Base-by-base conservation (phyloP, 2,113 vertebrate species). In the Microtus richardsoni region DNA sequence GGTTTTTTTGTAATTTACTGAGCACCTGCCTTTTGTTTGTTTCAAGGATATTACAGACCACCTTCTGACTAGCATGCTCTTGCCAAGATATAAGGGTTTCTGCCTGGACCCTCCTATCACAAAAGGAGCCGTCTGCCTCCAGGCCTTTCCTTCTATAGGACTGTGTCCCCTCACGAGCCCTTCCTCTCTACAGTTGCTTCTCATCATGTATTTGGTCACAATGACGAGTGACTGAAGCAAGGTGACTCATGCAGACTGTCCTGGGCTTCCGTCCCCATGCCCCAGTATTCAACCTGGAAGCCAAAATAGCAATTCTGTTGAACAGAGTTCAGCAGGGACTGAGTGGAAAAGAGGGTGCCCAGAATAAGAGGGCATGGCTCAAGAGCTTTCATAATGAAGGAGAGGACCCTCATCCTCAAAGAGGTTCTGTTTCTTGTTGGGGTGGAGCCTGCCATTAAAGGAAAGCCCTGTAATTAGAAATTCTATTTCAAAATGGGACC, bases 391-490 rank as follows among this genome's bases (percentile, higher is more conserved):
- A 91, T 93, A 24, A 85, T 77, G 80, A 41, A n/a, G 87, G 80
- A 60, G 0, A n/a, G 77, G 85, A n/a, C 68, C 75, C 39, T 22
- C 1, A 6, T 83, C 75, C 97, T 95, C 82, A 68, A 91, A 95
- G 92, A 96, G 90, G 22, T 13, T 91, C 82, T 74, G 95, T n/a
- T 64, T 78, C 87, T 62, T 94, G 95, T 93, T 96, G 89, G 71
- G 91, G 77, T 92, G 91, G 83, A 98, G 97, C 97, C 97, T 98
- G 93, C 98, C 98, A 98, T 98, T 98, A 98, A 21, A 39, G 84
- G 93, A 92, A 98, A 96, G 95, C 96, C 96, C 54, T 95, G 97
- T 98, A 98, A 98, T 98, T 98, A 98, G 98, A 98, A 98, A 98
- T 96, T 97, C 86, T 96, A 95, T 94, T 97, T 98, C 97, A 89